phyloP scores from a whole-genome alignment of 2,113 vertebrate species.

The Epinephelus fuscoguttatus region DNA sequence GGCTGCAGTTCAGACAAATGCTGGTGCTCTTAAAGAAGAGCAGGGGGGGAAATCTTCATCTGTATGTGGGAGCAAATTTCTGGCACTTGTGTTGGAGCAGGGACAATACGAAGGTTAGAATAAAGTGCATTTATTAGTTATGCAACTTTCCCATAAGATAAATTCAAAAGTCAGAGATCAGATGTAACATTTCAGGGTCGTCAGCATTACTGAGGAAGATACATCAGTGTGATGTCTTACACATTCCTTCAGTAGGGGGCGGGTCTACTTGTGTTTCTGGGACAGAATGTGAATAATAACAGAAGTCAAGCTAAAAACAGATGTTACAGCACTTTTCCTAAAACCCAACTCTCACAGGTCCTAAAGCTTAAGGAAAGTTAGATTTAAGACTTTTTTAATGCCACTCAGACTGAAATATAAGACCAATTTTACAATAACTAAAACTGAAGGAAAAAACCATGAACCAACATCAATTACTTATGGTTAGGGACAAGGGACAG shows the following conservation, averaged over 20 bases:
- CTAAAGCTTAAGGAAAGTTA: too few relatives aligned
- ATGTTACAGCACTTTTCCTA: slow-evolving; percentile 1
- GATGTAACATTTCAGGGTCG: not conserved
- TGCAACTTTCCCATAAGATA: not conserved
- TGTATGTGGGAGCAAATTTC: not conserved
- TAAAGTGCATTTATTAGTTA: not conserved
- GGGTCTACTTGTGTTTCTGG: slow-evolving; percentile 1
- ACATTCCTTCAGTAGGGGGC: slow-evolving; percentile 6
- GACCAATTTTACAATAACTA: too few relatives aligned
- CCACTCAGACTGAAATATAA: too few relatives aligned
- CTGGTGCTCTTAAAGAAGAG: not conserved
- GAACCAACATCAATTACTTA: too few relatives aligned
- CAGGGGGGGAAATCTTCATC: not conserved
- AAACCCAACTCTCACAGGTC: not conserved
- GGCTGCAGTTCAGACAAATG: slow-evolving; percentile 1
- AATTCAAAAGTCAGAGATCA: not conserved
- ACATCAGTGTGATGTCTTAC: slow-evolving; percentile 7
- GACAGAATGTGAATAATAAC: slow-evolving; percentile 3
- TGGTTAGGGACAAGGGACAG: too few relatives aligned
- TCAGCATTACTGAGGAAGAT: not conserved
- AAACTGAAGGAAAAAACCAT: too few relatives aligned
- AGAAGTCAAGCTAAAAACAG: slow-evolving; percentile 18
- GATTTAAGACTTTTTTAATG: too few relatives aligned
- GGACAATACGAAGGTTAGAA: not conserved
- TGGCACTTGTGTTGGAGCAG: not conserved